Conservation (phyloP, 2,888 invertebrate species). For the Lithosia quadra region DNA sequence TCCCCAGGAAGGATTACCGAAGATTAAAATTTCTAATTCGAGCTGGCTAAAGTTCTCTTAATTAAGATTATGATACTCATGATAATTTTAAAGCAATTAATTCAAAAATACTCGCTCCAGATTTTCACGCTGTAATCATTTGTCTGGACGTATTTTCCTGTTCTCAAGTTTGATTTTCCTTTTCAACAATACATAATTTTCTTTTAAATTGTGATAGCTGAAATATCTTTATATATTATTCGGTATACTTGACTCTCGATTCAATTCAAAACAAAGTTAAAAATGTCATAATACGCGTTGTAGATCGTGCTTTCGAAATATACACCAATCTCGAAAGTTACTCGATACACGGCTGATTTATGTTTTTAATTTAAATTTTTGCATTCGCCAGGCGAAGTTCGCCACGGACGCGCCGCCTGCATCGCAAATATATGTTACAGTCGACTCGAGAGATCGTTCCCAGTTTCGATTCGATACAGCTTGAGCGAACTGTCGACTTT, state of each 20-base stretch:
- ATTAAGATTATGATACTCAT: slow-evolving; percentile 85
- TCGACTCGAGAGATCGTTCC: slow-evolving; percentile 77
- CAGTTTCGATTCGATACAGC: slow-evolving; percentile 81
- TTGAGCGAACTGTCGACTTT: slow-evolving; percentile 83
- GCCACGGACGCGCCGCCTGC: slow-evolving; percentile 84
- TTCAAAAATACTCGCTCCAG: slow-evolving; percentile 74
- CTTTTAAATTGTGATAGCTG: background rate
- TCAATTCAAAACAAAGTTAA: slow-evolving; percentile 54
- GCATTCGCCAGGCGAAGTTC: slow-evolving; percentile 85
- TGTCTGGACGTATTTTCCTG: slow-evolving; percentile 60
- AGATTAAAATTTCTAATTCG: slow-evolving; percentile 83
- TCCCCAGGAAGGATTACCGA: slow-evolving; percentile 67
- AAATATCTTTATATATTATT: background rate
- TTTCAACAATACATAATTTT: background rate
- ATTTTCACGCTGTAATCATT: slow-evolving; percentile 76
- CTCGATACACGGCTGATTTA: slow-evolving; percentile 87
- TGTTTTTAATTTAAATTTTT: slow-evolving; percentile 88
- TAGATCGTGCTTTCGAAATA: slow-evolving; percentile 77
- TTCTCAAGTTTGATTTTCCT: slow-evolving; percentile 43
- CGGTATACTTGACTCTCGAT: slow-evolving; percentile 3
- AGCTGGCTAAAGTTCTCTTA: slow-evolving; percentile 78
- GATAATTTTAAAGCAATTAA: slow-evolving; percentile 83
- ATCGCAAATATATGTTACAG: slow-evolving; percentile 84
- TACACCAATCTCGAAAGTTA: slow-evolving; percentile 84
- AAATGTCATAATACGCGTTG: slow-evolving; percentile 64